Base-by-base conservation (phyloP, 2,888 invertebrate genomes). In the Oligia latruncula region DNA sequence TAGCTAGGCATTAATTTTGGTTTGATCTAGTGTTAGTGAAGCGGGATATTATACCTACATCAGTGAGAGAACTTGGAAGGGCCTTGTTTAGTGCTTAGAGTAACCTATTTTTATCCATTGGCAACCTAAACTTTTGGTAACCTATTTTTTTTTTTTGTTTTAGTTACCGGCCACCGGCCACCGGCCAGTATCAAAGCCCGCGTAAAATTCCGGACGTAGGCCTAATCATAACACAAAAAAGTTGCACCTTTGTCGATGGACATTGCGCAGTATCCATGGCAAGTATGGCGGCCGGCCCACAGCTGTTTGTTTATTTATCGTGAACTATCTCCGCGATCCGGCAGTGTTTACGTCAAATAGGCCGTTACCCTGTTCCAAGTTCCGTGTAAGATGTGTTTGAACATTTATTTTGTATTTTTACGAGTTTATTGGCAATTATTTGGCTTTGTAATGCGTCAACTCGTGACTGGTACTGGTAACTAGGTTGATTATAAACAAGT, bases 291-390 rank as follows among this genome's bases (percentile, higher is more conserved):
- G 71, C 65, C 15, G 62, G 55, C 52, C 2, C 67, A 71, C 71
- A 62, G 71, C 66, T 84, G 72, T 83, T 80, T 88, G 68, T 88
- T 83, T 88, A 86, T 75, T 3, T 72, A 83, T 82, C 87, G 79
- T 52, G 67, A 80, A 55, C 78, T 82, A 86, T 86, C 86, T 83
- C 78, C 67, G 81, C 81, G 71, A 88, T 88, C 88, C 71, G 77
- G 52, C 46, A 29, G 2, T 88, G 89, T 89, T 89, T 88, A 89
- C 86, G 83, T 77, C 64, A 88, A 84, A 81, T 74, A 85, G 89
- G 86, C 49, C 84, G 77, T 86, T 89, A 83, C 75, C 86, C 89
- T 74, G 74, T 35, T 40, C 43, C 62, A 4, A 68, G 85, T 83
- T 80, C 83, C 83, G 83, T 52, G 70, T 80, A 60, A 65, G 35